A percentile compares a stretch with the other conserved stretches of the same genome.
Conservation (phyloP, 2,113 vertebrate genomes). For the Aegotheles bennettii region DNA sequence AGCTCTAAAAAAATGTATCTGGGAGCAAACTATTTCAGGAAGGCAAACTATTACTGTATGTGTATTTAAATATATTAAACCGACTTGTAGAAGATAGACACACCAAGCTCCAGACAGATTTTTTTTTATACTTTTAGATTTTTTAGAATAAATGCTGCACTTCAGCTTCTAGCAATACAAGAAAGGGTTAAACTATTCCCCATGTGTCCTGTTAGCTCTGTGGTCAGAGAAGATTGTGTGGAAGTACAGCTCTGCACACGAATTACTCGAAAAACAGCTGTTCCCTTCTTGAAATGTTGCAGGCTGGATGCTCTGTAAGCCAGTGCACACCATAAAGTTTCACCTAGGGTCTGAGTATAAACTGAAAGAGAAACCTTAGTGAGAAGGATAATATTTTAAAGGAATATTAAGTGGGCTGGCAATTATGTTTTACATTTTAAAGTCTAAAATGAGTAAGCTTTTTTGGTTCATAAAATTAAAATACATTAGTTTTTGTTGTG, state of each 20-base stretch:
- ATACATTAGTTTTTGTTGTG: not conserved
- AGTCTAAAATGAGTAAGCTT: not conserved
- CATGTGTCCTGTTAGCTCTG: not conserved
- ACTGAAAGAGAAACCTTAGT: not conserved
- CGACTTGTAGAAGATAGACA: fast-evolving
- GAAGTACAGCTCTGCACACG: not conserved
- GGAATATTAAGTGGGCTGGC: not conserved
- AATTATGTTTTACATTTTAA: not conserved
- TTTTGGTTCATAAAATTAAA: not conserved
- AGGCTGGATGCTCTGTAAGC: not conserved
- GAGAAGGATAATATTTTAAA: not conserved
- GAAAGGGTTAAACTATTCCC: not conserved
- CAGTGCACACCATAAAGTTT: not conserved
- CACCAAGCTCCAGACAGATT: not conserved
- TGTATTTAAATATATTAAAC: not conserved
- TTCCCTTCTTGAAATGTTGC: not conserved
- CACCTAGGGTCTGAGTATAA: not conserved
- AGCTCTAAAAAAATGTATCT: not conserved
- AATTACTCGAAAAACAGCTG: not conserved
- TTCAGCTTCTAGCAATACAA: not conserved
- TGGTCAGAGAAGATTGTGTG: not conserved
- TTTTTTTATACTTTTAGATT: too few relatives aligned
- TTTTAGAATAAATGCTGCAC: not conserved
- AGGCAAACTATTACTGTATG: not conserved
- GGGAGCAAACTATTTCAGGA: not conserved